Evolutionary conservation across 1,140 invertebrate genomes (phyloP), one percentile per base, ranked within the genome.

Genomic region (Brachystomella parvula): DNA sequence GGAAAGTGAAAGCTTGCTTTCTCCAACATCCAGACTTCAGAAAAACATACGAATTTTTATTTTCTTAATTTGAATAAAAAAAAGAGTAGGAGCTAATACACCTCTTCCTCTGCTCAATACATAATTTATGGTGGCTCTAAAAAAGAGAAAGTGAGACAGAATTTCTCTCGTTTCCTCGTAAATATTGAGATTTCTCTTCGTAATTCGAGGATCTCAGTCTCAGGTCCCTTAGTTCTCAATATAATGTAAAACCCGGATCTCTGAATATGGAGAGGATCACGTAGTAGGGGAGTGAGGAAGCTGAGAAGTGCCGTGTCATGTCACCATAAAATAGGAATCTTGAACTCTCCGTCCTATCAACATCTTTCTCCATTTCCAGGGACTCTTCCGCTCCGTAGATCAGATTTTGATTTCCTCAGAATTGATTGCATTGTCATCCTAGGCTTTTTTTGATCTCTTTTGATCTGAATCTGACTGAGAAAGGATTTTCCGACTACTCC

Each of bases 81-180:
- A 44, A n/a, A 44, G n/a, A 44, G 39, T n/a, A n/a, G 39, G 39
- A n/a, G 49, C 49, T 53, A 53, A 53, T 53, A 53, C 24, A 53
- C 49, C 24, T 53, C 49, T 24, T 15, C 49, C 49, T 53, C 49
- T 53, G 6, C 49, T 26, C 9, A 15, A 19, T 53, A 24, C 49
- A 53, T 53, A 53, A 53, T 53, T 53, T 53, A 53, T 53, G 49
- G 9, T 12, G 49, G 49, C 12, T 53, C 24, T 53, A 53, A 53
- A 53, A 53, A 53, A 53, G 49, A 53, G 49, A 53, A 53, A 53
- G 49, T 53, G 49, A 53, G 49, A 53, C 49, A 53, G 49, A 19
- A 12, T 53, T 53, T 53, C 49, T 53, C 49, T 53, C 12, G 24
- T 24, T 24, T 53, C 24, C 24, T 53, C 49, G 24, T 53, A 53